Evolutionary conservation across 2,113 vertebrate genomes (phyloP).

Genomic region (Datnioides undecimradiatus): DNA sequence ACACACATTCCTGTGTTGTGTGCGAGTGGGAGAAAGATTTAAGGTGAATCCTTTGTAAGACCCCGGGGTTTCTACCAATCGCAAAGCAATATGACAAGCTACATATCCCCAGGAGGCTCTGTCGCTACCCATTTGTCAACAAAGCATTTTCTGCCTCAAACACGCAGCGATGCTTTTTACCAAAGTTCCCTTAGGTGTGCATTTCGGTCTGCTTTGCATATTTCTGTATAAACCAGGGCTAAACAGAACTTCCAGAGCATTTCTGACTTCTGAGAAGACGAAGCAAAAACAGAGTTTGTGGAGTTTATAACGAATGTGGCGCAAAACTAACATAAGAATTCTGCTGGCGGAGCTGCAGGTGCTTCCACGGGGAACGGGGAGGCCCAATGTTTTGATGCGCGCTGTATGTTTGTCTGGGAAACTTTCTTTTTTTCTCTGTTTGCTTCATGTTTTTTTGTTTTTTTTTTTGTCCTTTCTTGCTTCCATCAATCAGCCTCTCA

Average conservation of each 20-base stretch:
- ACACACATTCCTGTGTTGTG: constrained; percentile 43
- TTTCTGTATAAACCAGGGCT: constrained; percentile 39
- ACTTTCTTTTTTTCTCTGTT: neutral
- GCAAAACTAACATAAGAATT: constrained; percentile 30
- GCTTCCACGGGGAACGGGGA: neutral
- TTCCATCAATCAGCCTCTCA: constrained; percentile 86
- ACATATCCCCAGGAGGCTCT: constrained; percentile 62
- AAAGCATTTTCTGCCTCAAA: constrained; percentile 73
- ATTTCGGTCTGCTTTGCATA: constrained; percentile 64
- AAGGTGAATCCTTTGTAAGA: constrained; percentile 68
- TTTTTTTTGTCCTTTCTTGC: neutral
- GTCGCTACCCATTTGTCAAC: constrained; percentile 76
- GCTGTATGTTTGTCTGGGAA: neutral
- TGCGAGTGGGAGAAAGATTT: constrained; percentile 51
- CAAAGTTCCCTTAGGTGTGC: constrained; percentile 64
- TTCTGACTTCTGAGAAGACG: constrained; percentile 32
- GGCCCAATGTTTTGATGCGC: constrained; percentile 23
- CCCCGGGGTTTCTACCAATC: constrained; percentile 54
- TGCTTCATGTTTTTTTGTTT: neutral
- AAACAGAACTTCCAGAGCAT: constrained; percentile 50
- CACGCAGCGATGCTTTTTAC: constrained; percentile 51
- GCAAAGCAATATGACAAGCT: constrained; percentile 68
- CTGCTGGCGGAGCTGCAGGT: constrained; percentile 7
- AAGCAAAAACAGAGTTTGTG: constrained; percentile 15
- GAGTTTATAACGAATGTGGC: constrained; percentile 31